Conservation (phyloP, 2,113 vertebrate genomes). For the Epinephelus lanceolatus region DNA sequence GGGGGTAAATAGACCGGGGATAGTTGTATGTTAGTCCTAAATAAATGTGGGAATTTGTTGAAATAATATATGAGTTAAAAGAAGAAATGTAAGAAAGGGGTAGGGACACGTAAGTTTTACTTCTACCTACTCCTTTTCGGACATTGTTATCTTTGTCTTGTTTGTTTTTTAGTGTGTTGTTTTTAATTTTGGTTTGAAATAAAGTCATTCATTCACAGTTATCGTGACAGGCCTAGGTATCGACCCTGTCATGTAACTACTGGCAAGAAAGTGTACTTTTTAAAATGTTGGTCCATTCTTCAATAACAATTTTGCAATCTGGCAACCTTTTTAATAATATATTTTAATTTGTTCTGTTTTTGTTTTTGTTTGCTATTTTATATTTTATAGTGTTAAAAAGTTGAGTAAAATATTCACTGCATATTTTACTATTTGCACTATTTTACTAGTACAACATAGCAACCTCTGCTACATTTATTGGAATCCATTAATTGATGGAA, state of each 20-base stretch:
- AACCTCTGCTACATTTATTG: neutral
- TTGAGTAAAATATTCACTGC: neutral
- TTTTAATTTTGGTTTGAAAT: too few species aligned
- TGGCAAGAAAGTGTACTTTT: neutral
- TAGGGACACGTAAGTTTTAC: too few species aligned
- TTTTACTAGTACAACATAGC: neutral
- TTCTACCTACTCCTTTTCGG: too few species aligned
- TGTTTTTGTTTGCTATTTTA: neutral
- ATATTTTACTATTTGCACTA: neutral
- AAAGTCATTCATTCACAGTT: too few species aligned
- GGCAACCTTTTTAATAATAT: neutral
- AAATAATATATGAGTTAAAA: too few species aligned
- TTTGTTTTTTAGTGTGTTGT: too few species aligned
- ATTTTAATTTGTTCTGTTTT: neutral
- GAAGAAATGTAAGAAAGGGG: too few species aligned
- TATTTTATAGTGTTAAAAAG: neutral
- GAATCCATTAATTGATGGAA: neutral
- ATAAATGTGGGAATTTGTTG: too few species aligned
- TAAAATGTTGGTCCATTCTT: neutral
- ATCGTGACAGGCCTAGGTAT: neutral
- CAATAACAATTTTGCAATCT: neutral
- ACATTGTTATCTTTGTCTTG: too few species aligned
- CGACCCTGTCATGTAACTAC: neutral
- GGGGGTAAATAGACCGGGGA: too few species aligned
- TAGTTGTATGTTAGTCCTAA: too few species aligned